Evolutionary conservation across 64 coral and sea anemone genomes (phyloP).

Genomic region (Pocillopora damicornis): DNA sequence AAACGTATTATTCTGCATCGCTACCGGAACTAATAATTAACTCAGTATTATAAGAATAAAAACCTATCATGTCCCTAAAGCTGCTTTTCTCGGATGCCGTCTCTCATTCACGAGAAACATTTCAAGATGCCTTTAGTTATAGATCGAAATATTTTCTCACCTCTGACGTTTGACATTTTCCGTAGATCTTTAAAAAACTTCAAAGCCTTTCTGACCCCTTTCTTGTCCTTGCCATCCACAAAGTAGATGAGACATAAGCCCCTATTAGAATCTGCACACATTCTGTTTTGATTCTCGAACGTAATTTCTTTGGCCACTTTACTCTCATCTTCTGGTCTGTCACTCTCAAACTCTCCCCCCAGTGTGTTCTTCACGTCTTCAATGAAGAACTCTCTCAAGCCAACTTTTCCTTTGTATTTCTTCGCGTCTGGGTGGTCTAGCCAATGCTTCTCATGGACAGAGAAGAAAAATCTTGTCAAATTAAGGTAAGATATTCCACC

Average conservation of each 20-base stretch:
- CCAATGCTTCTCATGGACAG: conserved; percentile 92
- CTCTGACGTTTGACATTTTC: conserved; percentile 38
- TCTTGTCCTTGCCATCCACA: conserved; percentile 56
- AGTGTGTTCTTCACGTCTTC: conserved; percentile 60
- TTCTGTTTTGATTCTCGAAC: conserved; percentile 63
- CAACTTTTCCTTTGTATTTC: conserved; percentile 66
- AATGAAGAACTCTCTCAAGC: conserved; percentile 56
- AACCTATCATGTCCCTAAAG: too few relatives aligned
- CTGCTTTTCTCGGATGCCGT: not conserved
- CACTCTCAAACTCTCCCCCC: not conserved
- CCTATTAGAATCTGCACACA: conserved; percentile 53
- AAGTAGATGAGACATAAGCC: conserved; percentile 89
- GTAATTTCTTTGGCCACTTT: conserved; percentile 33
- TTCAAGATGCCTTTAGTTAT: too few relatives aligned
- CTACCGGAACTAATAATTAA: too few relatives aligned
- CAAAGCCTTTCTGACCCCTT: conserved; percentile 25
- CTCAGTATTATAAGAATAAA: too few relatives aligned
- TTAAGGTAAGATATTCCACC: conserved; percentile 70
- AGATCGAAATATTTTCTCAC: conserved; percentile 3
- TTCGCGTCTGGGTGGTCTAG: conserved; percentile 63
- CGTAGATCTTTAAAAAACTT: conserved; percentile 44
- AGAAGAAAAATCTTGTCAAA: conserved; percentile 83
- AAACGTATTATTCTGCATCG: too few relatives aligned
- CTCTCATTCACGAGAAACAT: too few relatives aligned
- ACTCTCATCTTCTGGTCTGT: not conserved